These are phyloP conservation scores for Ginglymostoma cirratum DNA, from an alignment of 2,113 vertebrate genomes.

Conservation along the genomic window DNA sequence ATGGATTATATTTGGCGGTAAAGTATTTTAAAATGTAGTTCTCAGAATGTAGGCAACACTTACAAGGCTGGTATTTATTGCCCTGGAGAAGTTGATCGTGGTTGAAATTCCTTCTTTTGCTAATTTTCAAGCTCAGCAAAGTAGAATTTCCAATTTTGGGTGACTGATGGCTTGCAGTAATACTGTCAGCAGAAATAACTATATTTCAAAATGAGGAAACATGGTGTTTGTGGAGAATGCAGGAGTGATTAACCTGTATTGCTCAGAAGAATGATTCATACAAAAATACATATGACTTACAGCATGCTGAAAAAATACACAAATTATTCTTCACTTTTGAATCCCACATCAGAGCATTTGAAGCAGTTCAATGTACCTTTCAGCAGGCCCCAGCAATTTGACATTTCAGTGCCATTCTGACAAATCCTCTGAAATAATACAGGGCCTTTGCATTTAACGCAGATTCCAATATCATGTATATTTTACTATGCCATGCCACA, in stretches of 20 bases:
- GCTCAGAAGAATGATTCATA: background rate
- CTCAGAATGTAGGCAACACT: background rate
- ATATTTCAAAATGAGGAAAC: background rate
- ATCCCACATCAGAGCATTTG: background rate
- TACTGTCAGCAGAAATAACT: background rate
- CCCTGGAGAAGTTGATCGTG: background rate
- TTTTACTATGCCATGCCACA: conserved; percentile 13
- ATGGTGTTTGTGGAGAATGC: background rate
- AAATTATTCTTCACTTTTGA: background rate
- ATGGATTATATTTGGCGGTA: background rate
- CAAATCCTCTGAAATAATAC: background rate
- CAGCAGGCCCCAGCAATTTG: background rate
- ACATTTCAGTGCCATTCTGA: background rate
- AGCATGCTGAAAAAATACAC: background rate
- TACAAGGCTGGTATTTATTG: background rate
- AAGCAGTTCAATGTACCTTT: conserved; percentile 5
- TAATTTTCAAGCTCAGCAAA: background rate
- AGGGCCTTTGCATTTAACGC: background rate
- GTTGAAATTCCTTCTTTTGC: background rate
- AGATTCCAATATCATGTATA: background rate
- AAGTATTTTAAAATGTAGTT: background rate
- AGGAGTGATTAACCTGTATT: conserved; percentile 11
- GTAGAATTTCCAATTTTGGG: background rate
- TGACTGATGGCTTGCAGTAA: background rate
- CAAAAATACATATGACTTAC: background rate